Conservation (phyloP, 2,888 invertebrate species). For the Spisula solida region DNA sequence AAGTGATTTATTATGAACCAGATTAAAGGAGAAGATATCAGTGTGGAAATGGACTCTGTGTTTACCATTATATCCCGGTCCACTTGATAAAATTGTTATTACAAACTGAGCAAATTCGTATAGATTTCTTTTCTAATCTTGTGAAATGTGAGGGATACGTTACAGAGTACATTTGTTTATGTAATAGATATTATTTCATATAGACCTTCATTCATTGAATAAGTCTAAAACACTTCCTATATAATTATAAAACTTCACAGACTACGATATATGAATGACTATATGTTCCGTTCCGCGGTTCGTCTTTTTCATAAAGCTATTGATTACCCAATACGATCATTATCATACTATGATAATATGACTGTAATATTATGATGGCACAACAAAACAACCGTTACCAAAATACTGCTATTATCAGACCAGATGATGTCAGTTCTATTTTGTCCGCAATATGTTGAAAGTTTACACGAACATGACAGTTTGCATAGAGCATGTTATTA, state of each 20-base stretch:
- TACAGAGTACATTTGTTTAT: neutral
- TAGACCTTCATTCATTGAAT: conserved; percentile 2
- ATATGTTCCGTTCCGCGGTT: neutral
- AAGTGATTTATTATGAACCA: neutral
- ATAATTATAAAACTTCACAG: conserved; percentile 13
- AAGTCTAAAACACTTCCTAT: neutral
- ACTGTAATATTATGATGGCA: neutral
- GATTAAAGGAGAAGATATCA: conserved; percentile 6
- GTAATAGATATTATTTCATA: neutral
- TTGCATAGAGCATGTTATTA: too few species aligned
- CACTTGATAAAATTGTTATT: neutral
- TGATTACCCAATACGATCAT: neutral
- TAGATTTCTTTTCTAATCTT: neutral
- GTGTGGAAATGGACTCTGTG: neutral
- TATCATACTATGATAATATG: neutral
- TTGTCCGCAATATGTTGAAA: too few species aligned
- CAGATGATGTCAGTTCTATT: too few species aligned
- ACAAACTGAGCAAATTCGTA: neutral
- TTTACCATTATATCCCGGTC: neutral
- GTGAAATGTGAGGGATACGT: neutral
- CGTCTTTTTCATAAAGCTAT: neutral
- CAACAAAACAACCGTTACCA: neutral
- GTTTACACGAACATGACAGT: too few species aligned
- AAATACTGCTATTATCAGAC: neutral
- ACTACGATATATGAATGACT: neutral